phyloP scores from a whole-genome alignment of 2,888 invertebrate genomes.

The Protodeltote pygarga region DNA sequence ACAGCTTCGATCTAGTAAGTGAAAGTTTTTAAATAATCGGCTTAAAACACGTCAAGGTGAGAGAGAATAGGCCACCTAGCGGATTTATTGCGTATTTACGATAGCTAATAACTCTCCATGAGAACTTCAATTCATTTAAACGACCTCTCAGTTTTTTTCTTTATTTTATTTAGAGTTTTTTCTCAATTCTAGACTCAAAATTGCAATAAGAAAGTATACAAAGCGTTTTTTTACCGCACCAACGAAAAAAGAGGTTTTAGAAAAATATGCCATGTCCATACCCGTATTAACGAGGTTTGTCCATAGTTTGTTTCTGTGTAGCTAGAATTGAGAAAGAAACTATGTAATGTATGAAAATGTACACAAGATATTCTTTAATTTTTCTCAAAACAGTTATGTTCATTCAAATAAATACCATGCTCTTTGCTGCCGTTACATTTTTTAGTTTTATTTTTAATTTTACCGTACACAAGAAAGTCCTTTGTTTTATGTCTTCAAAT shows the following conservation, averaged over 20 bases:
- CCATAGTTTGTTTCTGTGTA: slow-evolving; percentile 45
- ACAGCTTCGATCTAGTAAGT: no score
- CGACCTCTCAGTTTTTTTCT: background rate
- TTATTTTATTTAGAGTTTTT: slow-evolving; percentile 48
- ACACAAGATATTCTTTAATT: no score
- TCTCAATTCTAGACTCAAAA: slow-evolving; percentile 78
- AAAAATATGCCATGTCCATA: slow-evolving; percentile 61
- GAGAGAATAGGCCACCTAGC: no score
- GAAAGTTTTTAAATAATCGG: no score
- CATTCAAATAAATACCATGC: no score
- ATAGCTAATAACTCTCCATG: background rate
- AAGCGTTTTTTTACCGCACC: slow-evolving; percentile 48
- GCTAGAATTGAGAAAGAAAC: slow-evolving; percentile 71
- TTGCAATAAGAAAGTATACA: slow-evolving; percentile 57
- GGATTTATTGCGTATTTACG: no score
- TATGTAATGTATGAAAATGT: background rate
- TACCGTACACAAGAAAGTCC: no score
- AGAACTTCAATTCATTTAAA: background rate
- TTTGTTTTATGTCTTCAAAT: no score
- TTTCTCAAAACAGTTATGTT: no score
- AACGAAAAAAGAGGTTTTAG: slow-evolving; percentile 67
- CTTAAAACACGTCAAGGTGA: no score
- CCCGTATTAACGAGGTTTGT: slow-evolving; percentile 74
- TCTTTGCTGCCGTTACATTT: no score
- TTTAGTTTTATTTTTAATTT: no score